Percentiles rank a stretch among this genome's conserved stretches.
These are phyloP conservation scores for Rhadina sibilatrix DNA, from an alignment of 2,113 vertebrate genomes.

Conservation along the genomic window DNA sequence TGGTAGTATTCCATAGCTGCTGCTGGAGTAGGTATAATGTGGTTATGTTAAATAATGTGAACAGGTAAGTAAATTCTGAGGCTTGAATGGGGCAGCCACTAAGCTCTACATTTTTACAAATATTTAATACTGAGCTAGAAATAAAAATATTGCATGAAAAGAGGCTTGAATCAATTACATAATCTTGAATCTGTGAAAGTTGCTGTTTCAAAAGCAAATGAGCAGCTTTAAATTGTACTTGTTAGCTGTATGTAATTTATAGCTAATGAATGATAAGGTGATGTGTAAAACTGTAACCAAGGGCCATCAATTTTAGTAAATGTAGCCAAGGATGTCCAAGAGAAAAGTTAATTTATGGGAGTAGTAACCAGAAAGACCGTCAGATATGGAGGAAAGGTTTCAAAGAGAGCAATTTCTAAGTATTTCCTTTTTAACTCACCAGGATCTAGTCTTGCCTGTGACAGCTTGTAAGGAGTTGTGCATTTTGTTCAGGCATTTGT, in stretches of 20 bases:
- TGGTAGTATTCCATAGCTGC: constrained; percentile 43
- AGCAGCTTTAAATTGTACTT: background rate
- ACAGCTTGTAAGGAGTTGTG: background rate
- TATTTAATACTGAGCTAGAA: background rate
- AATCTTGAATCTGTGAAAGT: background rate
- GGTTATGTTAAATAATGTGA: constrained; percentile 45
- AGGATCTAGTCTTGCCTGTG: constrained; percentile 19
- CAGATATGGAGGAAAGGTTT: constrained; percentile 6
- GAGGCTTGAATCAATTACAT: background rate
- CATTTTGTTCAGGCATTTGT: constrained; percentile 45
- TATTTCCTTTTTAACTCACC: constrained; percentile 31
- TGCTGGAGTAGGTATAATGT: constrained; percentile 31
- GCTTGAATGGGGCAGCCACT: background rate
- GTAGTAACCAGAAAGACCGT: constrained; percentile 4
- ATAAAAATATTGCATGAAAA: background rate
- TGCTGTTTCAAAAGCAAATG: constrained; percentile 18
- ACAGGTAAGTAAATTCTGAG: background rate
- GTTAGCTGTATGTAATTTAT: background rate
- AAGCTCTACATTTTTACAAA: background rate
- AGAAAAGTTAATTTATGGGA: constrained; percentile 23
- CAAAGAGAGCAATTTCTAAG: background rate
- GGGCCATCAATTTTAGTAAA: background rate
- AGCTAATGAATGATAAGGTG: background rate
- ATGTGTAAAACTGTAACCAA: background rate
- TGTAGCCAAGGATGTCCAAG: constrained; percentile 7